Evolutionary conservation across 1,140 invertebrate species (phyloP), one percentile per base, ranked within the genome.

Genomic region (Spodoptera litura): DNA sequence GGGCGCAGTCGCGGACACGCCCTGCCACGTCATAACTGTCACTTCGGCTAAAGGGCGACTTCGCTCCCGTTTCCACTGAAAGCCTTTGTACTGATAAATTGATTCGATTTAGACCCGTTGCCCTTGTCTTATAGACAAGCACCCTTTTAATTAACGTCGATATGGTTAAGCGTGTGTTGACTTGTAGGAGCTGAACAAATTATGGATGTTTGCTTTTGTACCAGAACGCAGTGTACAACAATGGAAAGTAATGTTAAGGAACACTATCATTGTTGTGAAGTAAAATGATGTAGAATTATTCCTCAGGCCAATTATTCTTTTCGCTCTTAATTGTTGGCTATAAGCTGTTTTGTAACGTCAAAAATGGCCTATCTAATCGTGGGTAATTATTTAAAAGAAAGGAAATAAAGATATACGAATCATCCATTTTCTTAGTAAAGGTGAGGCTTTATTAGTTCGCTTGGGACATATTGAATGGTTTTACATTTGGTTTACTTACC

Each of bases 21-120:
- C 93, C 89, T 84, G 71, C 84, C 62, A 79, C 84, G 91, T 93
- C 93, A 94, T 94, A 94, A 93, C 91, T 93, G 93, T 89, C 91
- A 90, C 85, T 86, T 79, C 58, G 59, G 51, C 44, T 64, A 53
- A 35, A 85, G 81, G 83, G 86, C 78, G 81, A 85, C 82, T 78
- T 80, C 78, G 79, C 70, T 58, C 83, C 81, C 72, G 70, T 35
- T 70, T 64, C 51, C 10, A 78, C 31, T 44, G 58, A 80, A 84
- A 86, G 83, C 79, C 78, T 81, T 84, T 84, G 79, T 81, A 20
- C 78, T 84, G 80, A 86, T 82, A 88, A 93, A 91, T 90, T 89
- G 88, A 87, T 87, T 89, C 86, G 80, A 88, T 90, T 91, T 88
- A 88, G 86, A 83, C 83, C 80, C 82, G 77, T 66, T 79, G 78